Percentiles rank a stretch among this genome's conserved stretches.
Evolutionary conservation across 2,797 vertebrate species (phyloP).

Genomic region (Percopsis omiscomaycus): DNA sequence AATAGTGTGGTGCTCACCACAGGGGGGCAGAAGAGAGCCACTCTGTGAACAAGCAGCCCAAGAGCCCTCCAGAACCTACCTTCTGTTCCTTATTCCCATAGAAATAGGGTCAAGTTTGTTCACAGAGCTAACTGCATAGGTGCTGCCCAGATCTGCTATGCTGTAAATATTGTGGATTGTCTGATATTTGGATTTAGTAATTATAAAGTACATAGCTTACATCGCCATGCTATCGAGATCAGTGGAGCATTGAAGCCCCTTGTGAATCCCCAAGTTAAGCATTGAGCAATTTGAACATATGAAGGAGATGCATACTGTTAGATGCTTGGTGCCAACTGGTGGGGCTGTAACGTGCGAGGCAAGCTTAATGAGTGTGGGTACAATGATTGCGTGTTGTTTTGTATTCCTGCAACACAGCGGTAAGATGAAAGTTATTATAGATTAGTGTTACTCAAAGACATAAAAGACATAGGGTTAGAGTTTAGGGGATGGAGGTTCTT

Average conservation of each 20-base stretch:
- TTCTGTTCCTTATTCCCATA: constrained; percentile 43
- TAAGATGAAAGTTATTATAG: constrained; percentile 10
- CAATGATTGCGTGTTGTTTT: constrained; percentile 6
- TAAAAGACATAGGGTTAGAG: constrained; percentile 37
- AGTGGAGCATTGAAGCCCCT: constrained; percentile 12
- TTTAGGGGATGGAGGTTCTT: constrained; percentile 54
- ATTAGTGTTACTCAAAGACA: neutral
- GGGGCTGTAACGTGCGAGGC: constrained; percentile 10
- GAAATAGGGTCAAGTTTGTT: constrained; percentile 21
- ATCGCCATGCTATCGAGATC: constrained; percentile 3
- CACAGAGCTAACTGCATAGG: constrained; percentile 20
- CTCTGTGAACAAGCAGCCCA: constrained; percentile 64
- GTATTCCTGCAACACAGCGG: neutral
- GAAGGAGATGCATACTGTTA: neutral
- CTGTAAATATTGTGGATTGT: constrained; percentile 50
- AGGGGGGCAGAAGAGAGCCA: constrained; percentile 51
- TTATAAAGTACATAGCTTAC: constrained; percentile 12
- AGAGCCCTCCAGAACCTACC: constrained; percentile 47
- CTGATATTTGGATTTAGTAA: constrained; percentile 22
- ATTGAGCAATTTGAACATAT: constrained; percentile 12
- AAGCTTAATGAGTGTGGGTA: constrained; percentile 5
- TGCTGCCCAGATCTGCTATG: constrained; percentile 15
- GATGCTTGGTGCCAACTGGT: constrained; percentile 22
- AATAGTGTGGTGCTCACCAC: constrained; percentile 72
- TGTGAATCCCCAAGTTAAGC: constrained; percentile 1